These are phyloP conservation scores for Pimpla rufipes DNA, from an alignment of 2,888 invertebrate genomes.

Conservation along the genomic window DNA sequence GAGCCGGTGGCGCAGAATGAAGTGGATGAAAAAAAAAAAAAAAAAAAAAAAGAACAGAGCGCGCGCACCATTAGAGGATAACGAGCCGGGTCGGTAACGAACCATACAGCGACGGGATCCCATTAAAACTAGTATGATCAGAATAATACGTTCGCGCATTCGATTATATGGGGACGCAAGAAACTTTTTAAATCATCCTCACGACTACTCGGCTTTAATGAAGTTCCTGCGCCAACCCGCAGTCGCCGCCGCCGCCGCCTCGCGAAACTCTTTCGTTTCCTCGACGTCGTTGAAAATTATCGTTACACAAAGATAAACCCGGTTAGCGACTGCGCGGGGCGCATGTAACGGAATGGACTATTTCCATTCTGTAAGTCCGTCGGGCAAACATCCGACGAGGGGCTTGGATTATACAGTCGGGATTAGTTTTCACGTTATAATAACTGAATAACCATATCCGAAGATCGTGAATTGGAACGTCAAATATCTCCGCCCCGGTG, in stretches of 20 bases:
- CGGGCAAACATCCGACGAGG: slow-evolving; percentile 5
- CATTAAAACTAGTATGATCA: slow-evolving; percentile 68
- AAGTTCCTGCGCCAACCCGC: slow-evolving; percentile 42
- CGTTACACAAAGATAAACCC: slow-evolving; percentile 47
- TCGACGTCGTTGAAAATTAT: slow-evolving; percentile 45
- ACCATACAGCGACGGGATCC: slow-evolving; percentile 51
- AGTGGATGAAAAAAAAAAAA: slow-evolving; percentile 30
- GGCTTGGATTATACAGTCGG: slow-evolving; percentile 28
- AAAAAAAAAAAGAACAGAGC: slow-evolving; percentile 34
- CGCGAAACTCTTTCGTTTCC: slow-evolving; percentile 43
- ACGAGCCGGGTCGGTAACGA: slow-evolving; percentile 67
- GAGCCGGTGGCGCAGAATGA: slow-evolving; percentile 43
- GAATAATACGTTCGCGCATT: slow-evolving; percentile 68
- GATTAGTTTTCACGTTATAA: slow-evolving; percentile 26
- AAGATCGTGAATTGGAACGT: slow-evolving; percentile 17
- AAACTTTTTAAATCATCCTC: slow-evolving; percentile 67
- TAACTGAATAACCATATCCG: slow-evolving; percentile 32
- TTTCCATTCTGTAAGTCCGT: slow-evolving; percentile 18
- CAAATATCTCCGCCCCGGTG: slow-evolving; percentile 25
- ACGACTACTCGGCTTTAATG: slow-evolving; percentile 56
- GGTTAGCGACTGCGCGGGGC: slow-evolving; percentile 13
- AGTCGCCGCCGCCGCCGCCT: no score
- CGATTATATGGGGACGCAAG: slow-evolving; percentile 62
- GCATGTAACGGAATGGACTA: slow-evolving; percentile 21
- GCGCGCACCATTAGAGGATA: slow-evolving; percentile 64